A percentile compares a stretch with the other conserved stretches of the same genome.
Conservation (phyloP, 2,113 vertebrate genomes). For the Plecturocebus donacophilus region DNA sequence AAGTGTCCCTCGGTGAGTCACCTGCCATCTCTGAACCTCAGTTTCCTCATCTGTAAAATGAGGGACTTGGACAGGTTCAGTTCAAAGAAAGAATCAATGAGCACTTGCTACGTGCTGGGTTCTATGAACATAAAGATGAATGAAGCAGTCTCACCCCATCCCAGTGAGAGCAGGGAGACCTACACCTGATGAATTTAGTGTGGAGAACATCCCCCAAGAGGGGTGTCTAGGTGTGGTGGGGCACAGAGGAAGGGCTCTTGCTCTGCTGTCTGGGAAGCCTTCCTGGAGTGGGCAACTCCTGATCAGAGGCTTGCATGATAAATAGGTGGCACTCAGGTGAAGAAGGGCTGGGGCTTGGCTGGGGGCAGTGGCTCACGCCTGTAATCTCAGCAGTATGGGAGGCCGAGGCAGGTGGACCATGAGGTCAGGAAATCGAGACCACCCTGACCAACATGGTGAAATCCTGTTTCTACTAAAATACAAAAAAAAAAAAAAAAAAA, state of each 20-base stretch:
- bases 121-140: not conserved
- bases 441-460: too few species aligned
- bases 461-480: too few species aligned
- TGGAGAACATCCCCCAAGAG: not conserved
- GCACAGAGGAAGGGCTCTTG: not conserved
- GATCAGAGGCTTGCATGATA: not conserved
- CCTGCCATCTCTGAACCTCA: not conserved
- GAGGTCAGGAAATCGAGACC: too few species aligned
- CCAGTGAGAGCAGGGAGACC: not conserved
- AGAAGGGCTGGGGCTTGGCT: too few species aligned
- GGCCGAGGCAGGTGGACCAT: too few species aligned
- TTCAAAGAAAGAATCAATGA: not conserved
- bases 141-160: not conserved
- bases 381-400: too few species aligned
- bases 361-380: too few species aligned
- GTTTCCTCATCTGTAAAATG: not conserved
- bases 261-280: not conserved
- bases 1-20: not conserved
- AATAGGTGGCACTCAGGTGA: not conserved
- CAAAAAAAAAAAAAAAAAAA: too few species aligned
- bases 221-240: not conserved
- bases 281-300: not conserved
- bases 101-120: not conserved
- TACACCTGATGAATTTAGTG: not conserved
- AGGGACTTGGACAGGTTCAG: not conserved